Evolutionary conservation across 1,140 invertebrate species (phyloP).

Genomic region (Brachionus sp.): DNA sequence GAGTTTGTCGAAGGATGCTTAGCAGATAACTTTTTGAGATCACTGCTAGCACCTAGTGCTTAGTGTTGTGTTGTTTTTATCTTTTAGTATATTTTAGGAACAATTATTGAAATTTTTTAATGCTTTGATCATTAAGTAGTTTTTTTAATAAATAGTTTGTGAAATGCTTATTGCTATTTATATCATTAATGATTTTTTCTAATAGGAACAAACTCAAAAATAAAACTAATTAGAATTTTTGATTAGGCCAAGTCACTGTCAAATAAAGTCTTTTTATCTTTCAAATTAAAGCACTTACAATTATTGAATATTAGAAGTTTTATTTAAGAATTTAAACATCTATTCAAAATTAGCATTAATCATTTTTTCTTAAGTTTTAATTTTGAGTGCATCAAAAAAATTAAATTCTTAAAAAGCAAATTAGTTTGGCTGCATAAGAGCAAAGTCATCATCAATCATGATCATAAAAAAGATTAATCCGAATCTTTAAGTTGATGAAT

Average conservation of each 20-base stretch:
- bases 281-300: neutral
- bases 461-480: neutral
- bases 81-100: neutral
- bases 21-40: neutral
- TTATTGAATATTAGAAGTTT: neutral
- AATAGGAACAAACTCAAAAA: neutral
- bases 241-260: neutral
- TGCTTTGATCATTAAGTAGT: neutral
- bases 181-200: neutral
- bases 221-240: neutral
- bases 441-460: neutral
- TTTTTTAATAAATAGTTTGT: constrained; percentile 10
- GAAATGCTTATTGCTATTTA: neutral
- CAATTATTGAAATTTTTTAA: neutral
- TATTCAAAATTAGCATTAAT: neutral
- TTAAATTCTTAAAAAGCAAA: neutral
- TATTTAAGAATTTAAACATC: neutral
- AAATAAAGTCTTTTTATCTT: neutral
- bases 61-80: neutral
- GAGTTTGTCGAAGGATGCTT: constrained; percentile 46
- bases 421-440: neutral
- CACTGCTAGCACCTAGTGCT: neutral
- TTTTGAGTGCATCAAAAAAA: neutral
- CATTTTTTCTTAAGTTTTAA: neutral
- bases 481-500: neutral